Base-by-base conservation (phyloP, 2,797 vertebrate species). In the Okamejei kenojei region DNA sequence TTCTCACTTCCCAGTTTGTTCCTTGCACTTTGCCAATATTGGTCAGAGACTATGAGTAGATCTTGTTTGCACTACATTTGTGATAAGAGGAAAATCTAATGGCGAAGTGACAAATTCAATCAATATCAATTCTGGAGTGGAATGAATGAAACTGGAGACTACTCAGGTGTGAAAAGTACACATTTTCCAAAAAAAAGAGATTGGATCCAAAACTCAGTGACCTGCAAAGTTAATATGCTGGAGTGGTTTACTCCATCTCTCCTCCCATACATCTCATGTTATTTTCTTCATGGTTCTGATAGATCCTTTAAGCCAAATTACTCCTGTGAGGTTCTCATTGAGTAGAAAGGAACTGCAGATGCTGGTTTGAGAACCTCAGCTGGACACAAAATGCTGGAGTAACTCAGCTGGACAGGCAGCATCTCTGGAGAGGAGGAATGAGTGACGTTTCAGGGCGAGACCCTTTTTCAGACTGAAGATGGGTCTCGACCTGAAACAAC, bases 201-300 rank as follows among this genome's bases (percentile, higher is more conserved):
- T 92, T 92, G 76, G 45, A 76, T 38, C 90, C 73, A 74, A 92
- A 92, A 54, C 71, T 45, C 90, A 92, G 71, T 92, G 90, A 92
- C 71, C 90, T 76, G 38, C 38, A 92, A 92, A 92, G 71, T 38
- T 76, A 92, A 92, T 54, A 92, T 92, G 45, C 90, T 45, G 26
- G 73, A 9, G n/a, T 21, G 35, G 23, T 54, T 0, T 13, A 74
- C 73, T 58, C 54, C 71, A 92, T 92, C 45, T 91, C 29, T 29
- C 35, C 90, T 76, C 7, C 11, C 38, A 91, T 65, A 45, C 68
- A 74, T 29, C 45, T 73, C 35, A 73, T 23, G 68, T 76, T 74
- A 54, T 76, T 74, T 92, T 76, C 29, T 45, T 74, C 26, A 2
- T 92, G 38, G 26, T 92, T 92, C 68, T 54, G 38, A 3, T 7